Evolutionary conservation across 2,797 vertebrate species (phyloP), one percentile per base, ranked within the genome.

Genomic region (Sciaenops ocellatus): DNA sequence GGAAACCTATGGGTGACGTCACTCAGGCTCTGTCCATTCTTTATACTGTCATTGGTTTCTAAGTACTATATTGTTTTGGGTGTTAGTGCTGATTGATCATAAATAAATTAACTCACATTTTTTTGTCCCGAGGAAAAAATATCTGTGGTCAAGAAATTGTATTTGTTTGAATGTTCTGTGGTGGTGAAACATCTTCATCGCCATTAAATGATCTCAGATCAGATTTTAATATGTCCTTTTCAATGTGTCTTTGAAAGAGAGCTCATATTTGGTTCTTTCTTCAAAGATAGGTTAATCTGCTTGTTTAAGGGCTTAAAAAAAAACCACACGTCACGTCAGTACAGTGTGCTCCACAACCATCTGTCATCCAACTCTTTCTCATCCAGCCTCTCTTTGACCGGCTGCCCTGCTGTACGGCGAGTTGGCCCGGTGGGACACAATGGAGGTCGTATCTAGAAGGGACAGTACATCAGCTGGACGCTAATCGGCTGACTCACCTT

Each of bases 401-500:
- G 47, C 51, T 41, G 70, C 54, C 77, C 78, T 46, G 46, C 76
- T 50, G 76, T 42, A 51, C 26, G 11, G 20, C 63, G 80, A 73
- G 65, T 57, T 7, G 51, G 47, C 83, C 84, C 47, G 2, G 0
- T 24, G 78, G 86, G 90, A 92, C 80, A 63, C 78, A 57, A 74
- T 57, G 74, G 87, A 88, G 92, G 92, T 91, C 76, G 52, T 83
- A 82, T 88, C 82, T 75, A 73, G 78, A 89, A 84, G 70, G 81
- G 86, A 91, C 86, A 74, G 87, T 91, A 92, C 90, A 93, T 94
- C 91, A 92, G 93, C 86, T 84, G 92, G 91, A 91, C 89, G 78
- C 84, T 94, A 91, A 93, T 93, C 91, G 85, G 78, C 79, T 71
- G 87, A 92, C 87, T 94, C 94, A 94, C 94, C 94, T 94, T 94